Evolutionary conservation across 2,113 vertebrate genomes (phyloP).

Genomic region (Chrysemys picta): DNA sequence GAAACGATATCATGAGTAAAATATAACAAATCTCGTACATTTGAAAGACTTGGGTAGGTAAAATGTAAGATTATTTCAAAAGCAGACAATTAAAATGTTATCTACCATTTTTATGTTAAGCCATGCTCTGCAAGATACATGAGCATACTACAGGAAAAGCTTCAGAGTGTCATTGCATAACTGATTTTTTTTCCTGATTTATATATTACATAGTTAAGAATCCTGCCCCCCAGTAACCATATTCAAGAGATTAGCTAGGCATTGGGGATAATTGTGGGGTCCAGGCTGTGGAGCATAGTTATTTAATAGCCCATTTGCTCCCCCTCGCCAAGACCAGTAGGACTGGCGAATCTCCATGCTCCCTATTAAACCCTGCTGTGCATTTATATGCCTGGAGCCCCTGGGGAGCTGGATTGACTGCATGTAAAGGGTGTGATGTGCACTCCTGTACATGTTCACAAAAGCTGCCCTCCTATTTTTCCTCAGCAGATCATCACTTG

Average conservation of each 20-base stretch:
- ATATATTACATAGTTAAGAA: background rate
- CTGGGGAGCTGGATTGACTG: accelerated
- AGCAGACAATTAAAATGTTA: background rate
- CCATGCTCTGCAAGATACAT: background rate
- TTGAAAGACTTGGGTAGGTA: background rate
- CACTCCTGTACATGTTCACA: background rate
- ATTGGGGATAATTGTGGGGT: accelerated
- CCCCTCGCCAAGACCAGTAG: conserved; percentile 9
- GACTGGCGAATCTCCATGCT: background rate
- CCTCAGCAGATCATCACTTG: background rate
- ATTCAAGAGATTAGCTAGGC: conserved; percentile 40
- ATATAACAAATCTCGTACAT: background rate
- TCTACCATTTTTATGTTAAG: background rate
- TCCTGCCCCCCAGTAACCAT: conserved; percentile 22
- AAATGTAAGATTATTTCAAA: background rate
- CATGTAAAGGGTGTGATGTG: accelerated
- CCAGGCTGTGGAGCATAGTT: conserved; percentile 50
- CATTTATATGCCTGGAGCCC: background rate
- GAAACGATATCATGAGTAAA: conserved; percentile 14
- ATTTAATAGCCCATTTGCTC: conserved; percentile 16
- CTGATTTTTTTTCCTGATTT: background rate
- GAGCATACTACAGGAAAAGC: background rate
- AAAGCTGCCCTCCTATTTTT: background rate
- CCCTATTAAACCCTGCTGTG: background rate
- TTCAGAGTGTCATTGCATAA: background rate